These are phyloP conservation scores for Polypedilum vanderplanki DNA, from an alignment of 1,140 invertebrate genomes.

Conservation along the genomic window DNA sequence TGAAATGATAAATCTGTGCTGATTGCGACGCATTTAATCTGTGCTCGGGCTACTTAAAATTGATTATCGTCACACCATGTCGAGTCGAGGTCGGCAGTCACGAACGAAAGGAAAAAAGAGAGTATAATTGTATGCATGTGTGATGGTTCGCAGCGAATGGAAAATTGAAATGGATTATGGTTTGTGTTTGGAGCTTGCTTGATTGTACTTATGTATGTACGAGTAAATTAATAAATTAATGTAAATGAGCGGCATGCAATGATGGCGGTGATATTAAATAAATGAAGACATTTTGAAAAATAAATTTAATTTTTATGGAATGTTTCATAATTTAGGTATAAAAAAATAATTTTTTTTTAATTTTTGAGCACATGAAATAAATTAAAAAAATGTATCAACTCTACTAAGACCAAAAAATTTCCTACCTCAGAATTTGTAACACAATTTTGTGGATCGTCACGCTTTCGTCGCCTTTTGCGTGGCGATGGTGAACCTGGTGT, in stretches of 20 bases:
- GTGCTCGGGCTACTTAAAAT: neutral
- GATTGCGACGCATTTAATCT: slow-evolving; percentile 17
- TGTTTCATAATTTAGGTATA: too few relatives aligned
- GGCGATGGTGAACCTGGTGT: slow-evolving; percentile 26
- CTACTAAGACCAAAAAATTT: neutral
- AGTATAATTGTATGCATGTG: too few relatives aligned
- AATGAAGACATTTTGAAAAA: slow-evolving; percentile 11
- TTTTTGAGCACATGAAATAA: too few relatives aligned
- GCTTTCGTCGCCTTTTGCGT: slow-evolving; percentile 32
- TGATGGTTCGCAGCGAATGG: too few relatives aligned
- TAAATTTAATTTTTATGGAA: neutral
- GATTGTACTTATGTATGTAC: neutral
- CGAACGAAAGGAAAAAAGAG: too few relatives aligned
- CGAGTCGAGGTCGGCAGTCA: neutral
- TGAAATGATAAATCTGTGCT: slow-evolving; percentile 25
- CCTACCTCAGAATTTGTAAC: slow-evolving; percentile 32
- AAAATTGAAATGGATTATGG: too few relatives aligned
- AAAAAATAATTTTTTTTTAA: too few relatives aligned
- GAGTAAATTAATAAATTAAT: slow-evolving; percentile 26
- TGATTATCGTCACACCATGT: slow-evolving; percentile 1
- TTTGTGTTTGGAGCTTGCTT: too few relatives aligned
- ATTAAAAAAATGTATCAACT: too few relatives aligned
- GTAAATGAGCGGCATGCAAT: slow-evolving; percentile 18
- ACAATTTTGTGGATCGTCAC: slow-evolving; percentile 32
- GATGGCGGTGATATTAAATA: neutral